Evolutionary conservation across 2,797 vertebrate species (phyloP).

Genomic region (Poecilia velifera): DNA sequence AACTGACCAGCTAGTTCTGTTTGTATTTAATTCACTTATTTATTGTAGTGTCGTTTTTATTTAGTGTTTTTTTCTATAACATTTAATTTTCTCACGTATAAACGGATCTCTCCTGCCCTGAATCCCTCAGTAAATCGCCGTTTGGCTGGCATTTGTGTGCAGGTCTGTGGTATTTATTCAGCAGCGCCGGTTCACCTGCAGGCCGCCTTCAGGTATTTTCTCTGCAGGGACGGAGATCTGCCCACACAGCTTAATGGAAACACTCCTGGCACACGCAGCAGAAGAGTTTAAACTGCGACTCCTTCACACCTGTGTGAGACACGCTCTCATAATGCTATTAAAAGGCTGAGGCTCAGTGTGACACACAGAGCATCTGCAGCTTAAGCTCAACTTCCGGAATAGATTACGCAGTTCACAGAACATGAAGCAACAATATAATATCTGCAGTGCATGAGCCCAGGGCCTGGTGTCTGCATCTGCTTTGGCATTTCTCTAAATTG

Average conservation of each 20-base stretch:
- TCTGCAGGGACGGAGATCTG: slow-evolving; percentile 24
- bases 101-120: neutral
- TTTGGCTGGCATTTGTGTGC: neutral
- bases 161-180: slow-evolving; percentile 22
- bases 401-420: slow-evolving; percentile 33
- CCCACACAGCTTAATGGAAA: slow-evolving; percentile 44
- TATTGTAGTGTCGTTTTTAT: neutral
- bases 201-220: slow-evolving; percentile 6
- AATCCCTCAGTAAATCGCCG: neutral
- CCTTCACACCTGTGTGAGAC: slow-evolving; percentile 50
- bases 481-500: neutral
- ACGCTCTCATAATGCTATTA: slow-evolving; percentile 61
- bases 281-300: slow-evolving; percentile 38
- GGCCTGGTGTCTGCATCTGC: neutral
- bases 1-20: neutral
- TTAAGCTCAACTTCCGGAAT: slow-evolving; percentile 45
- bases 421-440: slow-evolving; percentile 17
- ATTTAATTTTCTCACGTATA: neutral
- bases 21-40: neutral
- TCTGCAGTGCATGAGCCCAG: neutral
- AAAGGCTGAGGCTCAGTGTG: slow-evolving; percentile 27
- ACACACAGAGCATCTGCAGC: slow-evolving; percentile 41
- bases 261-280: slow-evolving; percentile 29
- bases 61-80: neutral
- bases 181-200: slow-evolving; percentile 17